These are phyloP conservation scores for Papilio xuthus DNA, from an alignment of 1,140 invertebrate species.

Conservation along the genomic window DNA sequence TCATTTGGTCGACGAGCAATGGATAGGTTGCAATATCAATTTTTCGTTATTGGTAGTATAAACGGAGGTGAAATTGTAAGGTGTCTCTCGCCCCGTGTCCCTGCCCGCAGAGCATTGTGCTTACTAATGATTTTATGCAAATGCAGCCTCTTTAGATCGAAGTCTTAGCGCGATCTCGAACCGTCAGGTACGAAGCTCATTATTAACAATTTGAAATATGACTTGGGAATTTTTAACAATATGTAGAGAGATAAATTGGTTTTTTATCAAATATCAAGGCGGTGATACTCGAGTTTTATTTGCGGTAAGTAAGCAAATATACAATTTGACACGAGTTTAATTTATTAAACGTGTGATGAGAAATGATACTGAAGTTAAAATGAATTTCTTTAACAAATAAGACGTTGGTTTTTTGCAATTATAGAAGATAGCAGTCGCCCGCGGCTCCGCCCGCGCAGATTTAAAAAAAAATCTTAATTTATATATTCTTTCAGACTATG, in stretches of 20 bases:
- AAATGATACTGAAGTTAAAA: background rate
- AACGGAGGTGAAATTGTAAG: conserved; percentile 69
- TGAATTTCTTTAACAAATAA: background rate
- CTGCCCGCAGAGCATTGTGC: conserved; percentile 79
- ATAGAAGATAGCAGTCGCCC: no score
- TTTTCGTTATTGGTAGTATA: conserved; percentile 49
- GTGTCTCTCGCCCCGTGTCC: conserved; percentile 75
- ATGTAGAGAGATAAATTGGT: conserved; percentile 67
- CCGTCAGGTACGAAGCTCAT: conserved; percentile 79
- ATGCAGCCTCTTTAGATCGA: conserved; percentile 80
- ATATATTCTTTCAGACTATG: no score
- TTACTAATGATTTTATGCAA: conserved; percentile 82
- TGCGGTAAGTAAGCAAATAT: conserved; percentile 39
- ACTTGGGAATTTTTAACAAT: conserved; percentile 75
- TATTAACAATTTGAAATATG: conserved; percentile 81
- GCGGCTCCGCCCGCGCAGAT: no score
- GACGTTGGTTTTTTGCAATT: background rate
- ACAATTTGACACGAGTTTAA: conserved; percentile 28
- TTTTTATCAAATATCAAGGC: conserved; percentile 64
- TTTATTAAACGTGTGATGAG: conserved; percentile 9
- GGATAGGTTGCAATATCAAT: conserved; percentile 39
- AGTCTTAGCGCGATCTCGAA: conserved; percentile 80
- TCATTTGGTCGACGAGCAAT: conserved; percentile 47
- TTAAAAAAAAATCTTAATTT: no score
- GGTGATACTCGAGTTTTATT: conserved; percentile 44